Conservation (phyloP, 1,140 invertebrate genomes). For the Drosophila arizonae region DNA sequence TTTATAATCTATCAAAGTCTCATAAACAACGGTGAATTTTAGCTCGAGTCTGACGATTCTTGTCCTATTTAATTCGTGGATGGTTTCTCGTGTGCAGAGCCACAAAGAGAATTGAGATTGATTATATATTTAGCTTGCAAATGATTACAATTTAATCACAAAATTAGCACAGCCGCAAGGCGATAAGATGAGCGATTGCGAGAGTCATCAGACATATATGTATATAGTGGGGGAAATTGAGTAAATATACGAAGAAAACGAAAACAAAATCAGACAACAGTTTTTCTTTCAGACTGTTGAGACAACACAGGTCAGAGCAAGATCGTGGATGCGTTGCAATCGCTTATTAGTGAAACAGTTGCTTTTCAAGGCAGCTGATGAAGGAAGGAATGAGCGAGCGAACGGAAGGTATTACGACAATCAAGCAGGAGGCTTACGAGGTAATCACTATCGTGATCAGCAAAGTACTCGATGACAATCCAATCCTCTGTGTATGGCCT, state of each 20-base stretch:
- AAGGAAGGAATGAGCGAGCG: too few relatives aligned
- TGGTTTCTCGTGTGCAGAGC: constrained; percentile 8
- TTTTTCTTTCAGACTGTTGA: too few relatives aligned
- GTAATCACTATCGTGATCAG: constrained; percentile 75
- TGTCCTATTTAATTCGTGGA: background rate
- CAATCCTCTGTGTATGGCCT: constrained; percentile 69
- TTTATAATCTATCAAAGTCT: background rate
- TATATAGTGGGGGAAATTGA: background rate
- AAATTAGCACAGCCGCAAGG: constrained; percentile 50
- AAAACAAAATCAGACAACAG: background rate
- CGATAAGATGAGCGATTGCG: constrained; percentile 40
- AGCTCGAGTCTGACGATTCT: background rate
- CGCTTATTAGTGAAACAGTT: constrained; percentile 1
- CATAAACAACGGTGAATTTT: background rate
- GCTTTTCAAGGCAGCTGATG: background rate
- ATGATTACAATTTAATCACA: constrained; percentile 38
- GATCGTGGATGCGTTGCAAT: background rate
- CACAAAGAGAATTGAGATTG: constrained; percentile 16
- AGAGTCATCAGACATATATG: background rate
- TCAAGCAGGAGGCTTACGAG: constrained; percentile 57
- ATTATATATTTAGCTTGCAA: constrained; percentile 28
- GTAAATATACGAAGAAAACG: background rate
- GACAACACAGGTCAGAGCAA: background rate
- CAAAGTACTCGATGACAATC: constrained; percentile 77
- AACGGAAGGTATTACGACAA: background rate